Percentiles rank a stretch among this genome's conserved stretches.
phyloP scores from a whole-genome alignment of 1,140 invertebrate species.

The Tribolium madens region DNA sequence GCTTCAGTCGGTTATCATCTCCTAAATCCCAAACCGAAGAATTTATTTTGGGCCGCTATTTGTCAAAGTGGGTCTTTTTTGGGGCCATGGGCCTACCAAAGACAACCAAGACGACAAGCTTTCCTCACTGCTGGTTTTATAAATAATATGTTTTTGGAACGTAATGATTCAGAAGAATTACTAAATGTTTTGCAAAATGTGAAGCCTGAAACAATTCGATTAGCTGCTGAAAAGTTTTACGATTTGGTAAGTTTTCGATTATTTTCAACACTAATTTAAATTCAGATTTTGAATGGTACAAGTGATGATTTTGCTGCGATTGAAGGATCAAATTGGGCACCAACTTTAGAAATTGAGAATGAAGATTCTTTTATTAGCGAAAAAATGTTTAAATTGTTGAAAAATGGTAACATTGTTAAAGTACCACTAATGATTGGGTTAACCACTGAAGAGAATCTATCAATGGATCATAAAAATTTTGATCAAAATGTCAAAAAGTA shows the following conservation, averaged over 20 bases:
- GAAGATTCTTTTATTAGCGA: conserved; percentile 16
- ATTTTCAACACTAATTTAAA: too few species aligned
- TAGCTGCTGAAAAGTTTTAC: background rate
- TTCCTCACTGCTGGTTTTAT: conserved; percentile 27
- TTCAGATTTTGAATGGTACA: too few species aligned
- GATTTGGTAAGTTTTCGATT: background rate
- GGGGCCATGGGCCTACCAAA: conserved; percentile 40
- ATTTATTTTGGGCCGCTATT: conserved; percentile 47
- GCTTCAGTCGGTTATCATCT: conserved; percentile 64
- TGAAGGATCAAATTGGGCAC: background rate
- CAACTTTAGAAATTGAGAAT: background rate
- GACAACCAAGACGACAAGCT: conserved; percentile 9
- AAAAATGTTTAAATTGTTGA: background rate
- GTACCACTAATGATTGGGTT: conserved; percentile 30
- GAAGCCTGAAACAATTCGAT: conserved; percentile 10
- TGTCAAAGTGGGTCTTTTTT: conserved; percentile 42
- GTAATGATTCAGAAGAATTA: conserved; percentile 12
- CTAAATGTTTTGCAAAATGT: conserved; percentile 33
- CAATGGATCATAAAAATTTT: background rate
- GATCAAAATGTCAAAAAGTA: background rate
- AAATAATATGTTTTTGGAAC: conserved; percentile 23
- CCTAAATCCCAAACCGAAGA: background rate
- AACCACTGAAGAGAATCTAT: conserved; percentile 24
- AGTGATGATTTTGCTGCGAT: background rate
- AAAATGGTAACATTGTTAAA: background rate